Evolutionary conservation across 2,888 invertebrate genomes (phyloP).

Genomic region (Metellina segmentata): DNA sequence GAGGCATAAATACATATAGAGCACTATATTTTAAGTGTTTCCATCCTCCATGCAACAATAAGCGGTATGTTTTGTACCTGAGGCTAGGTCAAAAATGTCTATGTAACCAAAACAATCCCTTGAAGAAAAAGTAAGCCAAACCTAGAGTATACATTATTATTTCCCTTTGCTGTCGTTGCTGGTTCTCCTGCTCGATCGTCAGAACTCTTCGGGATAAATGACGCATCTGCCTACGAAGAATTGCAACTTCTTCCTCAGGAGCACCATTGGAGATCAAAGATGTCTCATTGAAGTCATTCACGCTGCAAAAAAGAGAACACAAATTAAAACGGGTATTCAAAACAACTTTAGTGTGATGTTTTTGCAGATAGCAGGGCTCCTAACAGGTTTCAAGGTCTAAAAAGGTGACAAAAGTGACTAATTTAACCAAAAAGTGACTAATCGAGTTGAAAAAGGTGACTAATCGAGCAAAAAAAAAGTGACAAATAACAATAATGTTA

Average conservation of each 20-base stretch:
- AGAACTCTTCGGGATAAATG: slow-evolving; percentile 93
- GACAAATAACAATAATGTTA: no score
- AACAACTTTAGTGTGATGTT: neutral
- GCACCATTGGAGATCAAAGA: slow-evolving; percentile 10
- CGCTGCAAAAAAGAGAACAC: slow-evolving; percentile 30
- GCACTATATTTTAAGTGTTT: neutral
- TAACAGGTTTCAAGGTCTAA: no score
- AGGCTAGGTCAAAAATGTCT: slow-evolving; percentile 78
- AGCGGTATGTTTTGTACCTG: neutral
- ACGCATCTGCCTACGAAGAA: slow-evolving; percentile 91
- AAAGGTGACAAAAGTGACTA: no score
- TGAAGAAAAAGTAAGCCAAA: slow-evolving; percentile 91
- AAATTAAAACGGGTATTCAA: neutral
- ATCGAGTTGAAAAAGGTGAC: no score
- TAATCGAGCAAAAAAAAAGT: no score
- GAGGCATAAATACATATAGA: neutral
- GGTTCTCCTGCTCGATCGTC: slow-evolving; percentile 91
- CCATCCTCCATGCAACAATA: neutral
- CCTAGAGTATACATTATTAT: slow-evolving; percentile 91
- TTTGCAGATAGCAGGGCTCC: no score
- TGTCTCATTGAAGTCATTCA: slow-evolving; percentile 58
- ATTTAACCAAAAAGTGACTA: no score
- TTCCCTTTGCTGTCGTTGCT: slow-evolving; percentile 91
- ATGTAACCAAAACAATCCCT: slow-evolving; percentile 91
- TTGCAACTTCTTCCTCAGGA: slow-evolving; percentile 87